Base-by-base conservation (phyloP, 2,113 vertebrate genomes). In the Nyctibius bracteatus region DNA sequence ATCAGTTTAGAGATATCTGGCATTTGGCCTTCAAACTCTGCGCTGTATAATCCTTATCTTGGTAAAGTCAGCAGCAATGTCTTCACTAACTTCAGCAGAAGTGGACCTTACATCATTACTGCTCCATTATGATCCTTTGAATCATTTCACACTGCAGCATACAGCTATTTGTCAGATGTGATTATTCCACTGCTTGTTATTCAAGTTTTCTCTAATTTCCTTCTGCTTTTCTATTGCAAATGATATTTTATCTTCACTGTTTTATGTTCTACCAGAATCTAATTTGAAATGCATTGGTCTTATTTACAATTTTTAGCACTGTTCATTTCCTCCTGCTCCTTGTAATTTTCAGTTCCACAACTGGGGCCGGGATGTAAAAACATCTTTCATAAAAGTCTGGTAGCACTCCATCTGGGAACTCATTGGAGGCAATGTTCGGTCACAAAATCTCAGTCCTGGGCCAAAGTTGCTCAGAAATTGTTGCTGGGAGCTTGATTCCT, bases 81-180 rank as follows among this genome's bases (percentile, higher is more conserved):
- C 52, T 86, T 83, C 92, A 86, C 44, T 81, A 88, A 83, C 52
- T 88, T 88, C 46, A 93, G 75, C 63, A 86, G 67, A 90, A 84
- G 57, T 37, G 51, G 67, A 58, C 52, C 33, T 70, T 57, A 59
- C 3, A 3, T 92, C 43, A 86, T 51, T 73, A 62, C 27, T 74
- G 63, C 57, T 86, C 43, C 77, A 5, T 66, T 62, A 57, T 15
- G 28, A 77, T 65, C 67, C 71, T 88, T 73, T 66, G 81, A 85
- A 78, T 82, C 41, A 59, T 75, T 91, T 85, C 30, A 78, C 25
- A 19, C n/a, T 49, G 23, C 24, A 71, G 73, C 44, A 85, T 57
- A 39, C 65, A 90, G 66, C 54, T 82, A 43, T 74, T 59, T 78
- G 63, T 93, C 93, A 94, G 70, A 77, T 81, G 75, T 92, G 80